Conservation (phyloP, 2,888 invertebrate species). For the Drosophila tanythrix region DNA sequence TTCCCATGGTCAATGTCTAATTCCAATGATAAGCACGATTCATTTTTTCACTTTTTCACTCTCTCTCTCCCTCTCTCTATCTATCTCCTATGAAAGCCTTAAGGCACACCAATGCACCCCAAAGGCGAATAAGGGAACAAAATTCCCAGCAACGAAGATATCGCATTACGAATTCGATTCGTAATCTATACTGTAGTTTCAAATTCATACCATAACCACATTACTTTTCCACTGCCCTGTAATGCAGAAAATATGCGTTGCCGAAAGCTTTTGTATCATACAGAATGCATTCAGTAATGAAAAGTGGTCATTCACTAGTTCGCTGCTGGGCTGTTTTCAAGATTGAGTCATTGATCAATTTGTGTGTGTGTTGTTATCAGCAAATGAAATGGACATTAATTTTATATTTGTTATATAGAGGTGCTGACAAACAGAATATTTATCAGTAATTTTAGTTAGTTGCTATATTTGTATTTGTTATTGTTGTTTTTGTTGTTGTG, state of each 20-base stretch:
- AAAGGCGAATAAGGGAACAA: not conserved
- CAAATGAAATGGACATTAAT: constrained; percentile 29
- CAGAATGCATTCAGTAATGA: not conserved
- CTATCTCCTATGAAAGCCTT: not conserved
- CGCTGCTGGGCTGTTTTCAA: not conserved
- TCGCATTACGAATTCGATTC: not conserved
- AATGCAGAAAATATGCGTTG: not conserved
- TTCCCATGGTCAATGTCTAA: constrained; percentile 54
- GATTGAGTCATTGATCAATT: constrained; percentile 34
- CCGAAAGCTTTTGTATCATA: not conserved
- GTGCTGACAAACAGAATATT: constrained; percentile 20
- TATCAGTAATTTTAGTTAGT: constrained; percentile 51
- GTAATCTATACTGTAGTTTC: not conserved
- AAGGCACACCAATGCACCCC: constrained; percentile 4
- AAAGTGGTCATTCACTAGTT: not conserved
- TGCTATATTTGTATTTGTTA: constrained; percentile 8
- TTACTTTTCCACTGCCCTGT: not conserved
- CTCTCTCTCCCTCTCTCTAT: not conserved
- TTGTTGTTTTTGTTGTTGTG: constrained; percentile 6
- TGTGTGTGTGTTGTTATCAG: constrained; percentile 29
- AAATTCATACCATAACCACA: not conserved
- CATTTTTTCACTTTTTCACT: constrained; percentile 2
- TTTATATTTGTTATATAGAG: constrained; percentile 32
- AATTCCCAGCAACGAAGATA: not conserved
- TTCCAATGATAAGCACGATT: constrained; percentile 62